These are phyloP conservation scores for Tetropium fuscum DNA, from an alignment of 2,888 invertebrate species.

Conservation along the genomic window DNA sequence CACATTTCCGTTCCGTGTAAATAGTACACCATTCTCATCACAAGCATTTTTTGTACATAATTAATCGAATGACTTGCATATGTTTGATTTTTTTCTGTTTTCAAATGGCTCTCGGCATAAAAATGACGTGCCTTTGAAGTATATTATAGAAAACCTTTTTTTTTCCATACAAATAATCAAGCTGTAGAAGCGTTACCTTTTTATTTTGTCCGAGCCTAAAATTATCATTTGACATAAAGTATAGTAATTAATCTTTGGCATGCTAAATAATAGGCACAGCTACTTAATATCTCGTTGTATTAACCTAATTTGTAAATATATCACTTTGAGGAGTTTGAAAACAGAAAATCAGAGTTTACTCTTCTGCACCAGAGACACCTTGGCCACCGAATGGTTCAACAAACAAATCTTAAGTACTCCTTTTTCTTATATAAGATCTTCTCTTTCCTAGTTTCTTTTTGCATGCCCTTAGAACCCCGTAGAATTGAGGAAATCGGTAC, in stretches of 20 bases:
- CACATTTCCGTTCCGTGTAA: conserved; percentile 44
- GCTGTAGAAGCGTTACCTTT: too few relatives aligned
- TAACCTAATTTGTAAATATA: conserved; percentile 13
- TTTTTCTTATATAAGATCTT: conserved; percentile 26
- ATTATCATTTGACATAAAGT: too few relatives aligned
- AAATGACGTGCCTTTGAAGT: too few relatives aligned
- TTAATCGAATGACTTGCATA: conserved; percentile 35
- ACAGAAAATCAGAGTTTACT: conserved; percentile 45
- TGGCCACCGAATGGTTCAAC: conserved; percentile 61
- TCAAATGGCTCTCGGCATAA: too few relatives aligned
- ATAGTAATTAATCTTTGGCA: too few relatives aligned
- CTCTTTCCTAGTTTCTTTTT: conserved; percentile 4
- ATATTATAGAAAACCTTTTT: too few relatives aligned
- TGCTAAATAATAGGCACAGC: too few relatives aligned
- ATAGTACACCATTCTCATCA: conserved; percentile 29
- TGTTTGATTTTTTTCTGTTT: conserved; percentile 43
- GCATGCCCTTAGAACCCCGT: conserved; percentile 9
- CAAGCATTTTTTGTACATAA: conserved; percentile 35
- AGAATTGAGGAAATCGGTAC: too few relatives aligned
- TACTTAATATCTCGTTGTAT: too few relatives aligned
- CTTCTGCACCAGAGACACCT: conserved; percentile 62
- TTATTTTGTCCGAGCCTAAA: too few relatives aligned
- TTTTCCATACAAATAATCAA: neutral
- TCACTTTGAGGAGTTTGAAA: conserved; percentile 45
- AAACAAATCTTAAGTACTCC: conserved; percentile 42